Evolutionary conservation across 2,888 invertebrate species (phyloP).

Genomic region (Lochmaea crataegi): DNA sequence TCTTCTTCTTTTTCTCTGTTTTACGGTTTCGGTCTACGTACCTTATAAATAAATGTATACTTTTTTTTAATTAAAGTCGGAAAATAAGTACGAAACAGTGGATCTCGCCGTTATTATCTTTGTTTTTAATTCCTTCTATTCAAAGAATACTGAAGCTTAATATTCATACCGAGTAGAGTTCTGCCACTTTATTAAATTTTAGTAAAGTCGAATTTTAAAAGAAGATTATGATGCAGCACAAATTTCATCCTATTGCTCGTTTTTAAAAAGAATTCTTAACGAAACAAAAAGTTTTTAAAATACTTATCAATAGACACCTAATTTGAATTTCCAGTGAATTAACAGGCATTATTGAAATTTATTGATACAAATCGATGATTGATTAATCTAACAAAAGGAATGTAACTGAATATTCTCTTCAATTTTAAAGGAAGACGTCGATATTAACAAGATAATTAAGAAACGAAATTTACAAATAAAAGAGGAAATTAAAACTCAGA

Average conservation of each 20-base stretch:
- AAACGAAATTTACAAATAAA: too few species aligned
- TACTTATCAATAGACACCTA: too few species aligned
- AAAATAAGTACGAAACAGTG: constrained; percentile 4
- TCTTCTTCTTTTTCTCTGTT: neutral
- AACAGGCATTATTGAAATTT: too few species aligned
- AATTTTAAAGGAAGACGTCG: too few species aligned
- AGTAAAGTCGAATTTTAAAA: constrained; percentile 15
- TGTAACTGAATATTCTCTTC: too few species aligned
- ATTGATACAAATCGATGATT: too few species aligned
- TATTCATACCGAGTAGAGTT: constrained; percentile 11
- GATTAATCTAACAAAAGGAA: too few species aligned
- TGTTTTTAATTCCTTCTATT: neutral
- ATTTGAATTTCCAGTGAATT: too few species aligned
- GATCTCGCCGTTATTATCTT: neutral
- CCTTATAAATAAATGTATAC: neutral
- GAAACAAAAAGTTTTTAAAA: too few species aligned
- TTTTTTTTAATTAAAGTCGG: constrained; percentile 21
- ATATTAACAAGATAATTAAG: too few species aligned
- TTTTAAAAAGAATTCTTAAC: too few species aligned
- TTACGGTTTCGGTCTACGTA: neutral
- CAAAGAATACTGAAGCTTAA: neutral
- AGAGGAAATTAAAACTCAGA: too few species aligned
- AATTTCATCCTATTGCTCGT: neutral
- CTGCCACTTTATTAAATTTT: constrained; percentile 24
- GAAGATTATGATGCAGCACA: neutral